phyloP scores from a whole-genome alignment of 2,888 invertebrate genomes.

The Drosophila colorata region DNA sequence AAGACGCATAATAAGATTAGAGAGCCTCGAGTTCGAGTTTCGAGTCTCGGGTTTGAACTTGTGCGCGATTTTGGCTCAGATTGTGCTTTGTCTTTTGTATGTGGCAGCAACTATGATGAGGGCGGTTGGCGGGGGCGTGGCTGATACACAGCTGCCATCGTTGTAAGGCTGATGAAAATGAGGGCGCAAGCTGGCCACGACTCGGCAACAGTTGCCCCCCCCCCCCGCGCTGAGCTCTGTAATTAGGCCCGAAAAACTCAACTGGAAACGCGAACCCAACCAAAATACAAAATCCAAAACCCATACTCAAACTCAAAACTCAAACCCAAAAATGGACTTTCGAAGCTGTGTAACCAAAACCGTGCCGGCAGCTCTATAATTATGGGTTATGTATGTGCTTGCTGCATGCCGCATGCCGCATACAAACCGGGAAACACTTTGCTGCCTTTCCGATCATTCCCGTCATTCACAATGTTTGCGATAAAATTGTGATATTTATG shows the following conservation, averaged over 20 bases:
- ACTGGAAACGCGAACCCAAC: constrained; percentile 8
- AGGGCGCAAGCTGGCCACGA: constrained; percentile 6
- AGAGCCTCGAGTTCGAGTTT: constrained; percentile 2
- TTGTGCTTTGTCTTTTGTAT: constrained; percentile 45
- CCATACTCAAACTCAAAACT: no score
- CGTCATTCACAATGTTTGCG: constrained; percentile 37
- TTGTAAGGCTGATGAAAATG: constrained; percentile 21
- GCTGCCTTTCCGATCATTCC: constrained; percentile 46
- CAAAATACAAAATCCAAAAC: not conserved
- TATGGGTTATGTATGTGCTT: constrained; percentile 18
- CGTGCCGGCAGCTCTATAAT: constrained; percentile 29
- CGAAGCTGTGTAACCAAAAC: constrained; percentile 33
- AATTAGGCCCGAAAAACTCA: constrained; percentile 55
- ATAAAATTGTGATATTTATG: constrained; percentile 58
- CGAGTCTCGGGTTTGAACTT: constrained; percentile 17
- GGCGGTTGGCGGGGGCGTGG: constrained; percentile 20
- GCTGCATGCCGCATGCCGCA: not conserved
- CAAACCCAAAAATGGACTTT: not conserved
- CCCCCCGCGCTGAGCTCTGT: constrained; percentile 42
- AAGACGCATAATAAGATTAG: constrained; percentile 69
- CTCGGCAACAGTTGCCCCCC: constrained; percentile 54
- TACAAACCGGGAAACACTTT: constrained; percentile 30
- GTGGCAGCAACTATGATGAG: not conserved
- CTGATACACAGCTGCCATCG: constrained; percentile 56
- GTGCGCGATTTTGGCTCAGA: constrained; percentile 42